Conservation (phyloP, 1,140 invertebrate species). For the Ceratoteleas bidentatus region DNA sequence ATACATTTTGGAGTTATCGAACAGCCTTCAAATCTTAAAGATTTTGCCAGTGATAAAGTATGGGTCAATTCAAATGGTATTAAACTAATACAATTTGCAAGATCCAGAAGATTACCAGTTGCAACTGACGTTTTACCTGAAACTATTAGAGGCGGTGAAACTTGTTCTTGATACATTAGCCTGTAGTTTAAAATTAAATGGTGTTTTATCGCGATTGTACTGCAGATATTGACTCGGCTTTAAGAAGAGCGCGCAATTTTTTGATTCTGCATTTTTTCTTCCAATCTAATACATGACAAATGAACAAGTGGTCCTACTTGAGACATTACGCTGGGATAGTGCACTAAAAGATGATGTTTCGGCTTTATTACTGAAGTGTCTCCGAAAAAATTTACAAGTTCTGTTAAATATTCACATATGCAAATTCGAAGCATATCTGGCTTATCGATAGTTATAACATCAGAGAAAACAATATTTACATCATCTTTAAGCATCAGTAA, state of each 20-base stretch:
- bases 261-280: constrained; percentile 32
- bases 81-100: constrained; percentile 6
- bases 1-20: neutral
- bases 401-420: constrained; percentile 8
- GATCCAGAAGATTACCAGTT: neutral
- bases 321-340: constrained; percentile 11
- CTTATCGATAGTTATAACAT: neutral
- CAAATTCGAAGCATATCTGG: neutral
- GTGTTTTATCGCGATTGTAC: constrained; percentile 29
- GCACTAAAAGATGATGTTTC: constrained; percentile 25
- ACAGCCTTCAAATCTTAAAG: neutral
- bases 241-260: constrained; percentile 4
- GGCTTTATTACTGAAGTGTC: constrained; percentile 8
- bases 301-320: constrained; percentile 11
- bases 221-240: constrained; percentile 28
- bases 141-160: neutral
- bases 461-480: constrained; percentile 6
- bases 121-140: neutral
- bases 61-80: constrained; percentile 1
- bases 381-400: neutral
- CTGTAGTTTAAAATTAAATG: constrained; percentile 32
- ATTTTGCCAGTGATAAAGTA: constrained; percentile 1
- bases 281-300: constrained; percentile 13
- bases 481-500: constrained; percentile 10
- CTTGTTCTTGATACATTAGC: constrained; percentile 1